These are phyloP conservation scores for Gavialis gangeticus DNA, from an alignment of 2,113 vertebrate genomes.

Conservation along the genomic window DNA sequence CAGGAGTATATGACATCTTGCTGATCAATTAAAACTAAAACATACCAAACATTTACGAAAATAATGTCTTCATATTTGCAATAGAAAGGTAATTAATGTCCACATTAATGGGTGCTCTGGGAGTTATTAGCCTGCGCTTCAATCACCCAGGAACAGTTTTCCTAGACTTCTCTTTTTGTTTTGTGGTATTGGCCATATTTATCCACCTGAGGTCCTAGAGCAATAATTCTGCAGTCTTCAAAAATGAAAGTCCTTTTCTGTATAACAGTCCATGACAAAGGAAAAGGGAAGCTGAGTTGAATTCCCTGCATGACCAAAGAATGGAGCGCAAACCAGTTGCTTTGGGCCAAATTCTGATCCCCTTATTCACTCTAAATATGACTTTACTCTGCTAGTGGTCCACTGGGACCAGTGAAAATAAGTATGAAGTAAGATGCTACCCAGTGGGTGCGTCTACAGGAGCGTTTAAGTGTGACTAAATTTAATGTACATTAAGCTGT, in stretches of 20 bases:
- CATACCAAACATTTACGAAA: background rate
- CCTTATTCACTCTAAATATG: background rate
- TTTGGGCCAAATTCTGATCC: background rate
- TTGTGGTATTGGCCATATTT: background rate
- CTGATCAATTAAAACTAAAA: background rate
- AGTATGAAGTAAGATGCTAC: background rate
- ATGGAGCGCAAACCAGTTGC: background rate
- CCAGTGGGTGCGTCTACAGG: background rate
- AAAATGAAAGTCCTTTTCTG: background rate
- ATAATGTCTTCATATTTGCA: background rate
- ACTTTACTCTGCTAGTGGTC: background rate
- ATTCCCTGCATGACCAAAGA: background rate
- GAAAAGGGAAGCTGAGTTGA: background rate
- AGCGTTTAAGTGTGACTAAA: too few relatives aligned
- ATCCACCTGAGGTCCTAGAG: background rate
- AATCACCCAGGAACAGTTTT: background rate
- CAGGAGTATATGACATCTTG: background rate
- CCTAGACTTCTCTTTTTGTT: background rate
- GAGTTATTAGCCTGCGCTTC: background rate
- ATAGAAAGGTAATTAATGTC: background rate
- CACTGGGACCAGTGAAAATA: background rate
- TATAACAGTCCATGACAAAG: too few relatives aligned
- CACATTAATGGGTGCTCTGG: background rate
- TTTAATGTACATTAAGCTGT: too few relatives aligned
- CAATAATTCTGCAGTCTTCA: background rate